These are phyloP conservation scores for Clarias laeviceps DNA, from an alignment of 2,797 vertebrate genomes.

Conservation along the genomic window DNA sequence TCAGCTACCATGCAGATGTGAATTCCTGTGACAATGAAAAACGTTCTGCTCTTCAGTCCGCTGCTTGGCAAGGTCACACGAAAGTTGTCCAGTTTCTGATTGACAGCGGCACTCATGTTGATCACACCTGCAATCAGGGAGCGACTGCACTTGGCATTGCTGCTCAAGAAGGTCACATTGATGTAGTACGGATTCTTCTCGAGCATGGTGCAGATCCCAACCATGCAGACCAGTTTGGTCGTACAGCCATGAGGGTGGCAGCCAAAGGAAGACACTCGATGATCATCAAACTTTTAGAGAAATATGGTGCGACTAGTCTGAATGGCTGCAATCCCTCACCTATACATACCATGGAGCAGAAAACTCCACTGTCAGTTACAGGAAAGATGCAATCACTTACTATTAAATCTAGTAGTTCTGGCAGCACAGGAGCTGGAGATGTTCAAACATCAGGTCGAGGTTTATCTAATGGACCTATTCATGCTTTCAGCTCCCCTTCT, in stretches of 20 bases:
- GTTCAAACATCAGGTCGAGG: slow-evolving; percentile 83
- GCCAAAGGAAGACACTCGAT: slow-evolving; percentile 92
- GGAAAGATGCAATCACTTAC: slow-evolving; percentile 92
- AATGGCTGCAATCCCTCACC: slow-evolving; percentile 93
- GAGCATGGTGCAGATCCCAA: slow-evolving; percentile 95
- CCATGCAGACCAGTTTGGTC: slow-evolving; percentile 96
- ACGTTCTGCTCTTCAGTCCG: slow-evolving; percentile 93
- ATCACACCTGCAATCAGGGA: slow-evolving; percentile 97
- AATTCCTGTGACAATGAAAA: slow-evolving; percentile 96
- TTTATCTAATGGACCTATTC: slow-evolving; percentile 86
- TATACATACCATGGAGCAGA: slow-evolving; percentile 94
- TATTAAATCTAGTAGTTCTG: slow-evolving; percentile 94
- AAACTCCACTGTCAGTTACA: slow-evolving; percentile 79
- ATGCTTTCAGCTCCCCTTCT: slow-evolving; percentile 95
- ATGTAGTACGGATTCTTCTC: slow-evolving; percentile 90
- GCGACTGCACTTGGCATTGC: slow-evolving; percentile 98
- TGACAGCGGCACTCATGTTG: slow-evolving; percentile 86
- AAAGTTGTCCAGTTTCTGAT: slow-evolving; percentile 93
- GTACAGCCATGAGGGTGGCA: slow-evolving; percentile 97
- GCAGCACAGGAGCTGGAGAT: slow-evolving; percentile 91
- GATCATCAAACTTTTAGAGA: slow-evolving; percentile 94
- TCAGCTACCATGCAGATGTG: slow-evolving; percentile 87
- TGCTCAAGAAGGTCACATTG: slow-evolving; percentile 95
- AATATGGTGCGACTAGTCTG: slow-evolving; percentile 87
- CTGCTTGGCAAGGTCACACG: slow-evolving; percentile 95